These are phyloP conservation scores for Antennarius maculatus DNA, from an alignment of 2,797 vertebrate genomes.

Conservation along the genomic window DNA sequence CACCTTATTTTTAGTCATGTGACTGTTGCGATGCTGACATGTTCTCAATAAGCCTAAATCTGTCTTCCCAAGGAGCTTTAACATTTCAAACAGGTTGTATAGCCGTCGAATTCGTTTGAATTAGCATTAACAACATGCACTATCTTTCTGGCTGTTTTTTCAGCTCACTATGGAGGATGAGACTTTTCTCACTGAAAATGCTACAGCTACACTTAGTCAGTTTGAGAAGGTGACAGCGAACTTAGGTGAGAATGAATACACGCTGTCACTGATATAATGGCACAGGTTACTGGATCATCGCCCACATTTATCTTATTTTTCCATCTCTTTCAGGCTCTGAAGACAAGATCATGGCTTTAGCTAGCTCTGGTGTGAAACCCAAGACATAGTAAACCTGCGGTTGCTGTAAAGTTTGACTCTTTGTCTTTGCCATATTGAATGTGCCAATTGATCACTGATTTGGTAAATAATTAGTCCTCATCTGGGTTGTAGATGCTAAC, in stretches of 20 bases:
- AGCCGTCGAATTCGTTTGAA: not conserved
- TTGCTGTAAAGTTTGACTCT: conserved; percentile 15
- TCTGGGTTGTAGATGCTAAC: conserved; percentile 39
- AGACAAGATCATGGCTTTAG: conserved; percentile 97
- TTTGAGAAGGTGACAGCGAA: conserved; percentile 94
- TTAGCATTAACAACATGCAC: not conserved
- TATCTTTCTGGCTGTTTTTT: conserved; percentile 21
- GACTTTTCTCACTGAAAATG: conserved; percentile 89
- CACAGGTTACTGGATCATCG: not conserved
- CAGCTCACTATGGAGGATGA: conserved; percentile 93
- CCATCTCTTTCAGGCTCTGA: conserved; percentile 86
- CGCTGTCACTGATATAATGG: not conserved
- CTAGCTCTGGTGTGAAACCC: conserved; percentile 92
- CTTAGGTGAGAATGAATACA: conserved; percentile 81
- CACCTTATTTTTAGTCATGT: conserved; percentile 21
- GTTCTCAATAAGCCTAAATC: not conserved
- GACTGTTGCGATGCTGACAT: conserved; percentile 5
- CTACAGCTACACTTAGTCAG: conserved; percentile 90
- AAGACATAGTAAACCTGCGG: conserved; percentile 77
- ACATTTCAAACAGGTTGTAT: conserved; percentile 1
- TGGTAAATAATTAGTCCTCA: conserved; percentile 50
- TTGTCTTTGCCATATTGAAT: conserved; percentile 26
- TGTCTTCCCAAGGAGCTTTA: not conserved
- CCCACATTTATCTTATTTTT: conserved; percentile 1
- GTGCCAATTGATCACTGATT: conserved; percentile 46